Conservation (phyloP, 2,113 vertebrate species). For the Heloderma charlesbogerti region DNA sequence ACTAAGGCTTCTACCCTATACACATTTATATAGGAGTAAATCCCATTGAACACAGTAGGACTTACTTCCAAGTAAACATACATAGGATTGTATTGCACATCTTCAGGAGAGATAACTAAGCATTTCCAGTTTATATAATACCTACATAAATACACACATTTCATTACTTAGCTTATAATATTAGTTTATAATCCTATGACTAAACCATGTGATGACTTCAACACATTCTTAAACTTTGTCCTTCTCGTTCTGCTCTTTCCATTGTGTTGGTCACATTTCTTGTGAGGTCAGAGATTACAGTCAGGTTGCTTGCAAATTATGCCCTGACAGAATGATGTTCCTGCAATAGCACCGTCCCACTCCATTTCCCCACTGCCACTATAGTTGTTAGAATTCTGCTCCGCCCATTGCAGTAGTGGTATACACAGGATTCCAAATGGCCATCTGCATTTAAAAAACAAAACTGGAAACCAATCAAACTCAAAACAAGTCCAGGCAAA, state of each 20-base stretch:
- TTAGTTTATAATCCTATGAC: accelerated
- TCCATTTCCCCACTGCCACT: neutral
- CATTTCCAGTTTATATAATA: neutral
- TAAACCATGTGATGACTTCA: neutral
- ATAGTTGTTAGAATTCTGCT: neutral
- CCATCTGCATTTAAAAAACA: neutral
- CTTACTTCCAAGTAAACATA: neutral
- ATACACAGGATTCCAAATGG: neutral
- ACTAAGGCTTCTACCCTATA: neutral
- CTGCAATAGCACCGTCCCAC: neutral
- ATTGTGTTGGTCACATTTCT: neutral
- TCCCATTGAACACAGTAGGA: neutral
- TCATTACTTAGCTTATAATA: neutral
- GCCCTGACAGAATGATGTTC: accelerated
- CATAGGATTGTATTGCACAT: neutral
- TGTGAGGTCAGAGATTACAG: neutral
- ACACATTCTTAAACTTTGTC: neutral
- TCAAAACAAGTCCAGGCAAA: neutral
- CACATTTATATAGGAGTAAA: neutral
- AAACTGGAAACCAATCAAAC: neutral
- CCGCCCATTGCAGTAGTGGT: accelerated
- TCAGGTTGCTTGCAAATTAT: neutral
- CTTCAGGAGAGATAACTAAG: neutral
- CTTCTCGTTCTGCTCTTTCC: neutral
- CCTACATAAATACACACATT: neutral